These are phyloP conservation scores for Corythornis madagascariensis DNA, from an alignment of 2,113 vertebrate genomes.

Conservation along the genomic window DNA sequence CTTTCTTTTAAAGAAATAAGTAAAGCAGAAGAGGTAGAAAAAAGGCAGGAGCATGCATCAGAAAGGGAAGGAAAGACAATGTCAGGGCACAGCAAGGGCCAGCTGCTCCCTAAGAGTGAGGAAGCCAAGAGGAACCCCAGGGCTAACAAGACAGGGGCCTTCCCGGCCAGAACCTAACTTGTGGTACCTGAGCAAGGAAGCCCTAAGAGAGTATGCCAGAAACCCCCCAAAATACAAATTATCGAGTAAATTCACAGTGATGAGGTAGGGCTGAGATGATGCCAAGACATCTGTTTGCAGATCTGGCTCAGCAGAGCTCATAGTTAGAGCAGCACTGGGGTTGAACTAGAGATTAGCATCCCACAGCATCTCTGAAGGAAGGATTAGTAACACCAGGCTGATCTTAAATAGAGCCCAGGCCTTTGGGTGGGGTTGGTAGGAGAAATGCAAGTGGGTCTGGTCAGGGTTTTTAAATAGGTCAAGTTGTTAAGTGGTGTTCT, in stretches of 20 bases:
- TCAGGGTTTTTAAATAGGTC: not conserved
- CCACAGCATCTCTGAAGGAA: accelerated
- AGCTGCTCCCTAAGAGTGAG: not conserved
- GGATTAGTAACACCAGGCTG: accelerated
- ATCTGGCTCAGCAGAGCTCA: not conserved
- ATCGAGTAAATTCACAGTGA: not conserved
- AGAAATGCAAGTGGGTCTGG: not conserved
- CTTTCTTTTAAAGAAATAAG: not conserved
- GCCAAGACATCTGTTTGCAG: no score
- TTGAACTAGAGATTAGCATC: not conserved
- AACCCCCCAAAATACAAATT: not conserved
- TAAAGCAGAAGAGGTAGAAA: not conserved
- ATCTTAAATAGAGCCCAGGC: not conserved
- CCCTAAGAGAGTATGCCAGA: not conserved
- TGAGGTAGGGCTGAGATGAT: not conserved
- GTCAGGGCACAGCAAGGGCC: not conserved
- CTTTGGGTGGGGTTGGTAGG: accelerated
- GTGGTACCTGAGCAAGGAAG: not conserved
- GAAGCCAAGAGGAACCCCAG: not conserved
- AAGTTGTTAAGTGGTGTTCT: not conserved
- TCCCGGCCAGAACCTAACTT: not conserved
- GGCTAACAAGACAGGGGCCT: not conserved
- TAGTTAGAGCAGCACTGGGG: accelerated
- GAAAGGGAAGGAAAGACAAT: not conserved
- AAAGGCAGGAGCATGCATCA: accelerated